These are phyloP conservation scores for Sus scrofa DNA, from an alignment of 2,113 vertebrate genomes.

Conservation along the genomic window T2T-Sscrofa CM000823.6:40848001-40848500, in stretches of 20 bases:
- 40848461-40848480: not conserved
- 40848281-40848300: not conserved
- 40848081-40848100: too few relatives aligned
- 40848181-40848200: too few relatives aligned
- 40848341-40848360: not conserved
- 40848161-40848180: too few relatives aligned
- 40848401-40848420: not conserved
- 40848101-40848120: too few relatives aligned
- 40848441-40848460: not conserved
- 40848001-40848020: too few relatives aligned
- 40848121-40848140: too few relatives aligned
- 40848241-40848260: not conserved
- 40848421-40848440: not conserved
- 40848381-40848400: not conserved
- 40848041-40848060: too few relatives aligned
- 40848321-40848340: constrained; percentile 26
- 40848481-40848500: not conserved
- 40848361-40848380: not conserved
- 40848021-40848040: too few relatives aligned
- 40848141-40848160: too few relatives aligned
- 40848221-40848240: not conserved
- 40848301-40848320: not conserved
- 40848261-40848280: not conserved
- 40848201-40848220: not conserved
- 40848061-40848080: too few relatives aligned